phyloP scores from a whole-genome alignment of 2,888 invertebrate species.

The Cinara cedri region DNA sequence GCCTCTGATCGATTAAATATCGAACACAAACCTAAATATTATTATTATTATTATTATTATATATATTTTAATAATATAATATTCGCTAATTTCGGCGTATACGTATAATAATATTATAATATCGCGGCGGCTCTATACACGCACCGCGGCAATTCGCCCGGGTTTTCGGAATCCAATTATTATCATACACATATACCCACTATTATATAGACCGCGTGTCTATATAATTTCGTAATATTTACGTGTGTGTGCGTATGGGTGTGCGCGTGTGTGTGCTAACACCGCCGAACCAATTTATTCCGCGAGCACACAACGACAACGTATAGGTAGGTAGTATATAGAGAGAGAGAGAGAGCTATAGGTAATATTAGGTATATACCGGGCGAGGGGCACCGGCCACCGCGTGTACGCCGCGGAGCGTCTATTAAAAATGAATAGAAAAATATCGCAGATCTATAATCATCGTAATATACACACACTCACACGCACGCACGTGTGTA shows the following conservation, averaged over 20 bases:
- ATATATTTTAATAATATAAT: too few relatives aligned
- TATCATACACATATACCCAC: not conserved
- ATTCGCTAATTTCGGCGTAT: not conserved
- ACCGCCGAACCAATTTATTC: constrained; percentile 49
- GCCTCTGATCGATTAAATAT: not conserved
- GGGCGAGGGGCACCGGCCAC: not conserved
- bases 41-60: too few relatives aligned
- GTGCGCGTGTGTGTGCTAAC: not conserved
- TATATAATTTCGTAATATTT: constrained; percentile 45
- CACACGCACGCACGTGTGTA: not conserved
- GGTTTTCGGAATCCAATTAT: constrained; percentile 37
- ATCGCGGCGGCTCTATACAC: too few relatives aligned
- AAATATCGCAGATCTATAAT: constrained; percentile 41
- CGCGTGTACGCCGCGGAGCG: not conserved
- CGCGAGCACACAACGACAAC: not conserved
- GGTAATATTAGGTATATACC: too few relatives aligned
- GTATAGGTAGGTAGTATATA: too few relatives aligned
- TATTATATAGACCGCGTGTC: not conserved
- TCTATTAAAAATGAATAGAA: constrained; percentile 42
- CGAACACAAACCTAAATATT: not conserved
- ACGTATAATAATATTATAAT: not conserved
- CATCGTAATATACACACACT: not conserved
- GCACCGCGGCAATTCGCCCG: too few relatives aligned
- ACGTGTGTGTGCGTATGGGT: not conserved
- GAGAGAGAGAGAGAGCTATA: too few relatives aligned